phyloP scores from a whole-genome alignment of 1,140 invertebrate genomes.

The Nixonia krombeini region DNA sequence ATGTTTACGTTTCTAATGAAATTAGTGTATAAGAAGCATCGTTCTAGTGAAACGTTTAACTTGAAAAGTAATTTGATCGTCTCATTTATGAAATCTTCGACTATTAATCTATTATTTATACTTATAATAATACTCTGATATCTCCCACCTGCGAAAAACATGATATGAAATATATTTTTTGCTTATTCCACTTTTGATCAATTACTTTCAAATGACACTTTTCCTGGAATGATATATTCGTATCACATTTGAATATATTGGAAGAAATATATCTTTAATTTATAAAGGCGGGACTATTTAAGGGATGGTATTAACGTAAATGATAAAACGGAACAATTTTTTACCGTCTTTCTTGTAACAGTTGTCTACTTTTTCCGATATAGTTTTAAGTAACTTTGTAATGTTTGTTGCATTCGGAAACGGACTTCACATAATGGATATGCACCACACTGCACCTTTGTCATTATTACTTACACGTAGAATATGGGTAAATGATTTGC shows the following conservation, averaged over 20 bases:
- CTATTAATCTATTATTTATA: too few relatives aligned
- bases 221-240: not conserved
- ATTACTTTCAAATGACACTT: not conserved
- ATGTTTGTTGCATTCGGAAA: slow-evolving; percentile 5
- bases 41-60: too few relatives aligned
- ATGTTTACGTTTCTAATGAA: too few relatives aligned
- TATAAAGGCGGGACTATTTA: slow-evolving; percentile 16
- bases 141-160: too few relatives aligned
- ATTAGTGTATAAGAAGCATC: too few relatives aligned
- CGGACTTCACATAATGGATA: slow-evolving; percentile 15
- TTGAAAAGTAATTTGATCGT: too few relatives aligned
- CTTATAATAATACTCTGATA: too few relatives aligned
- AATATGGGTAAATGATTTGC: slow-evolving; percentile 17
- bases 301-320: slow-evolving; percentile 22
- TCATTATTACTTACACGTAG: slow-evolving; percentile 27
- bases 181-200: not conserved
- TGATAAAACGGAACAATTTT: slow-evolving; percentile 21
- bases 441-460: slow-evolving; percentile 21
- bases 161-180: too few relatives aligned
- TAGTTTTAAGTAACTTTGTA: too few relatives aligned
- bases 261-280: slow-evolving; percentile 15
- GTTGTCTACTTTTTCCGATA: slow-evolving; percentile 18
- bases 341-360: slow-evolving; percentile 24
- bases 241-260: slow-evolving; percentile 10
- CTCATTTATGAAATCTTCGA: too few relatives aligned